Evolutionary conservation across 2,888 invertebrate species (phyloP), one percentile per base, ranked within the genome.

Genomic region (Busseola fusca): DNA sequence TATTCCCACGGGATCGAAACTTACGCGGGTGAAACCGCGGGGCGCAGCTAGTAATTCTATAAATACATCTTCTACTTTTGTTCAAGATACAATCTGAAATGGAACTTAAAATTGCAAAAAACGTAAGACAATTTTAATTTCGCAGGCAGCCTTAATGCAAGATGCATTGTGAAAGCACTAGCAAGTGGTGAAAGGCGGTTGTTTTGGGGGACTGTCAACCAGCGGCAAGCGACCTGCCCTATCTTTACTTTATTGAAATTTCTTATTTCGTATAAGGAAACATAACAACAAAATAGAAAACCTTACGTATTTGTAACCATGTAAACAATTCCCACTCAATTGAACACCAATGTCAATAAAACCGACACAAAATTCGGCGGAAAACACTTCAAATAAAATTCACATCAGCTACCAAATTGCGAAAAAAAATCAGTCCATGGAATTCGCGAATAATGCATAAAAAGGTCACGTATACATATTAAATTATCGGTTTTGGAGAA

Each of bases 391-490:
- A 71, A 81, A 82, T 78, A 74, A 74, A 74, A 80, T 69, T 78
- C 82, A 69, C 74, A 65, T 82, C 74, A 82, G 74, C 69, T 69
- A 64, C 37, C 57, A 56, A 82, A 82, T 82, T 78, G 82, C 57
- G 27, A 59, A 82, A 74, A n/a, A 77, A 82, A 74, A 82, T 57
- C 79, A 66, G 69, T 78, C 60, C 50, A 34, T 50, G 69, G 64
- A 52, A 64, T 70, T 58, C 62, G 58, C 60, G 74, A 69, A 73
- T 64, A 78, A 60, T 64, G 82, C 67, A 59, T 63, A 74, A 84
- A 73, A 74, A 80, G 76, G 74, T 78, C 84, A 85, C 85, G 84
- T 84, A 73, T 74, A 62, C 64, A 80, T 80, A 85, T 85, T 84
- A 84, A 84, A 85, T 84, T 84, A 84, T 84, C 78, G 84, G 76